Evolutionary conservation across 2,113 vertebrate species (phyloP).

Genomic region (Lophochroa leadbeateri): DNA sequence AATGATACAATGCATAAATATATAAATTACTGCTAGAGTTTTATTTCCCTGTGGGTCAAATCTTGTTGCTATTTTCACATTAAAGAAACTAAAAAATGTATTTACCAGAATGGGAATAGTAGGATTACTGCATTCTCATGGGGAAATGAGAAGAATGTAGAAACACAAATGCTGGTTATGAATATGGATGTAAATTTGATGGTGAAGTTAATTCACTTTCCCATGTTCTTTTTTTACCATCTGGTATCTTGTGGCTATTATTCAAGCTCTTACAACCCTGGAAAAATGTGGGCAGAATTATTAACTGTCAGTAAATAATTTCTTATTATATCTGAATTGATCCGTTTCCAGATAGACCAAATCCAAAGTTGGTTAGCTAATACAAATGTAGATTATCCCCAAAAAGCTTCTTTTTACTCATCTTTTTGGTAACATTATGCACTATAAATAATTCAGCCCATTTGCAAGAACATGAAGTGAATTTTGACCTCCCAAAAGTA

Average conservation of each 20-base stretch:
- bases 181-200: conserved; percentile 45
- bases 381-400: neutral
- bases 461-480: conserved; percentile 8
- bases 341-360: neutral
- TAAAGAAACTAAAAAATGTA: neutral
- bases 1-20: neutral
- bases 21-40: neutral
- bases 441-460: neutral
- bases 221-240: neutral
- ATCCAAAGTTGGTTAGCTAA: neutral
- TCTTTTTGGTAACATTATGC: neutral
- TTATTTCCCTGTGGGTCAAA: neutral
- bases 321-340: neutral
- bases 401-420: neutral
- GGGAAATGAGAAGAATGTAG: neutral
- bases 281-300: neutral
- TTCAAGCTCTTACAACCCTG: neutral
- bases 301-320: neutral
- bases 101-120: conserved; percentile 35
- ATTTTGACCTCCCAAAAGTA: conserved; percentile 40
- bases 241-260: neutral
- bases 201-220: conserved; percentile 26
- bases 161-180: conserved; percentile 21
- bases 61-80: neutral
- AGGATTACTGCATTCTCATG: conserved; percentile 35